Percentiles rank a stretch among this genome's conserved stretches.
These are phyloP conservation scores for Pristionchus arcanus DNA, from an alignment of 2,888 invertebrate species.

Conservation along the genomic window DNA sequence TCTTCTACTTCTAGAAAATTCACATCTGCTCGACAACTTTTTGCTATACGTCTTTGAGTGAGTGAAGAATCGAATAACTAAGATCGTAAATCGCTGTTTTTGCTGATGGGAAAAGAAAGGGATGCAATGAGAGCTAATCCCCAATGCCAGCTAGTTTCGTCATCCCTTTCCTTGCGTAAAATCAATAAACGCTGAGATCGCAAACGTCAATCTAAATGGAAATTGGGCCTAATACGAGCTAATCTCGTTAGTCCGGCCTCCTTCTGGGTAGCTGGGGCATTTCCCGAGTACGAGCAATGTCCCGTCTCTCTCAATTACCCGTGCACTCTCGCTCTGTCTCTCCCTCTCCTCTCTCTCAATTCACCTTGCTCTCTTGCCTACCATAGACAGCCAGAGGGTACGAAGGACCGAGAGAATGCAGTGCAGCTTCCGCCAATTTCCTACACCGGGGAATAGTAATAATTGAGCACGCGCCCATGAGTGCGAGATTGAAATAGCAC, in stretches of 20 bases:
- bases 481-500: too few relatives aligned
- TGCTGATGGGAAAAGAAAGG: not conserved
- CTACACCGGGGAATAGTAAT: not conserved
- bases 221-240: not conserved
- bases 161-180: not conserved
- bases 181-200: not conserved
- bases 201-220: not conserved
- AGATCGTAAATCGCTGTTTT: not conserved
- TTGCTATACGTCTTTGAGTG: not conserved
- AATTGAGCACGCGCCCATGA: too few relatives aligned
- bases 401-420: not conserved
- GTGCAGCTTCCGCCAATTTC: not conserved
- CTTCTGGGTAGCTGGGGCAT: not conserved
- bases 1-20: not conserved
- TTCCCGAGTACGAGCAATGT: not conserved
- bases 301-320: not conserved
- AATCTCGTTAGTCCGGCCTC: not conserved
- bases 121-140: not conserved
- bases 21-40: not conserved
- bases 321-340: not conserved
- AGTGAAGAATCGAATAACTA: not conserved
- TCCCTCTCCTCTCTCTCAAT: not conserved
- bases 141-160: not conserved
- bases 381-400: not conserved
- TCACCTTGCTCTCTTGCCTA: not conserved